Evolutionary conservation across 2,797 vertebrate genomes (phyloP), one percentile per base, ranked within the genome.

Genomic region (Pygocentrus nattereri): DNA sequence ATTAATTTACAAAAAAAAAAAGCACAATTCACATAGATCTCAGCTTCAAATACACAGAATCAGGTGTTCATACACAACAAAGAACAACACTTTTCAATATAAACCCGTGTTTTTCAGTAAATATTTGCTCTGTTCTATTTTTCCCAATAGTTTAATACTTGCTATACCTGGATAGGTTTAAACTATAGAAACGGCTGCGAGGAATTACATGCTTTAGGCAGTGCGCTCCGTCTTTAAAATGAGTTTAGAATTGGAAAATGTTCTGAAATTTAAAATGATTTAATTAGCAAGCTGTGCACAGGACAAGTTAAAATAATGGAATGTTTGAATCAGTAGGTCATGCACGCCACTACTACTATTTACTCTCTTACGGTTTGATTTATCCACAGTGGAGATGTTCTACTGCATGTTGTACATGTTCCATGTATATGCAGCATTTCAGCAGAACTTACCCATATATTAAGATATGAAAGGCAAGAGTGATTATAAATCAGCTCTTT

Each of bases 1-100:
- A 84, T 79, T 85, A 79, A 88, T 88, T 85, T 87, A 90, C 85
- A 91, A 83, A 80, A 76, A 70, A 91, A 83, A 80, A 76, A 70
- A 78, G 83, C 80, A 85, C 31, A 81, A 76, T 78, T 85, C 79
- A 87, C 67, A 88, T 74, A 65, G 52, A 56, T 56, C 44, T 79
- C 38, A 79, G 71, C 54, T 74, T 72, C 13, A 34, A 77, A 86
- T 76, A 87, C 44, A 81, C 65, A 80, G 74, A 68, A 73, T 58
- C 23, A 70, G 72, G 49, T 74, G 52, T 75, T 44, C 62, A 74
- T 72, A 76, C 65, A 64, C 5, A 34, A 64, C 18, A 50, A 50
- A 77, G n/a, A 79, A 27, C 52, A 30, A 74, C 67, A 76, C 79
- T 58, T 23, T 81, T 30, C n/a, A 0, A 54, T 38, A 31, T 56